Evolutionary conservation across 2,888 invertebrate genomes (phyloP), one percentile per base, ranked within the genome.

Genomic region (Xylocampa areola): DNA sequence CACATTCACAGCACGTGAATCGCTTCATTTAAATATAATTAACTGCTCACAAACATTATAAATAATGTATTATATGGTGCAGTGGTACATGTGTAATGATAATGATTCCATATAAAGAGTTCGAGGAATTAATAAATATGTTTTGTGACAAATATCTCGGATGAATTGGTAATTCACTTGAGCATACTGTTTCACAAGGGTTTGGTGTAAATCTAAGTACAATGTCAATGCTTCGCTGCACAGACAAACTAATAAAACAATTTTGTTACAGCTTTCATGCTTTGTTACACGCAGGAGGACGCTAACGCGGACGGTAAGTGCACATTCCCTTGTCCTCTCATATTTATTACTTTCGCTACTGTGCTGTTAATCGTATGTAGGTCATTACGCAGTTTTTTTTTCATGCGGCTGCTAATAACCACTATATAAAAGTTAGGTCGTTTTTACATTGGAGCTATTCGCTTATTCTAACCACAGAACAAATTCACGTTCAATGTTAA

Each of bases 261-360:
- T 88, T 95, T 94, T 95, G 94, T 96, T 97, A 89, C 96, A 97
- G 97, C 97, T 94, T 97, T 97, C 96, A 97, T 97, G 97, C 96
- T 97, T 95, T 97, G 97, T 96, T 97, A 97, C 95, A 97, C 97
- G 83, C 97, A 97, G 95, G 97, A 97, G 95, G 97, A 97, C 93
- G 95, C 97, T 85, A 97, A 97, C 92, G 96, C 97, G 88, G 97
- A 97, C 96, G 97, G 97, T 97, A 97, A 95, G 95, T 95, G 82
- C 81, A 82, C 80, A 53, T 6, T 33, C 61, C 54, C 54, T 62
- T 68, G 37, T 45, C 62, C 62, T 53, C 45, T 52, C 53, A 57
- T 59, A 74, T 68, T 73, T 70, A 76, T 80, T 81, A 82, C 77
- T 80, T 81, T 84, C 80, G 89, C 90, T 90, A 87, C 81, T 79